phyloP scores from a whole-genome alignment of 2,888 invertebrate genomes.

The Ennomos fuscantarius region DNA sequence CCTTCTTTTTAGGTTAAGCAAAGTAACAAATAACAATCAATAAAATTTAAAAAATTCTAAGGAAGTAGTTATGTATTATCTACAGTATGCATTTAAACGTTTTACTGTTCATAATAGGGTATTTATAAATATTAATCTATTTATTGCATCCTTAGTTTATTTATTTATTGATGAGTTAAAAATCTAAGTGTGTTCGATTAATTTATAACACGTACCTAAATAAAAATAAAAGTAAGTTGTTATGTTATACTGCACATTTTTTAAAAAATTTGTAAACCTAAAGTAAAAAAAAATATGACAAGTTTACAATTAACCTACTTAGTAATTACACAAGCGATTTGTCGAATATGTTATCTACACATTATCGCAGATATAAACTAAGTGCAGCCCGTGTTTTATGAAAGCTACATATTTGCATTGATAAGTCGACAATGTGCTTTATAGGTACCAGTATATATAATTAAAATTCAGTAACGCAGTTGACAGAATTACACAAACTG shows the following conservation, averaged over 20 bases:
- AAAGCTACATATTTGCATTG: not conserved
- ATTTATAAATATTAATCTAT: not conserved
- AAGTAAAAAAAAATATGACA: not conserved
- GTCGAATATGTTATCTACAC: not conserved
- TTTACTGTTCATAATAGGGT: not conserved
- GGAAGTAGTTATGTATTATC: slow-evolving; percentile 1
- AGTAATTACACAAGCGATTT: slow-evolving; percentile 2
- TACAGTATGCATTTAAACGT: not conserved
- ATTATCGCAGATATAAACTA: not conserved
- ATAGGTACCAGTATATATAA: not conserved
- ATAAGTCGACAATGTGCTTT: slow-evolving; percentile 4
- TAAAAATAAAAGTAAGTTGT: no score
- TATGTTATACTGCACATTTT: no score
- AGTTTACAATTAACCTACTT: slow-evolving; percentile 7
- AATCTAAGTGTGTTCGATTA: not conserved
- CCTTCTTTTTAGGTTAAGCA: not conserved
- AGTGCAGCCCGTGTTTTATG: slow-evolving; percentile 11
- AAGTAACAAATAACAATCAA: not conserved
- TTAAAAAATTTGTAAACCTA: no score
- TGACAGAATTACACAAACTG: slow-evolving; percentile 7
- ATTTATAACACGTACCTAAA: not conserved
- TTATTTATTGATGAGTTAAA: no score
- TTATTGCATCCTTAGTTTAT: no score
- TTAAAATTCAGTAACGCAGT: not conserved
- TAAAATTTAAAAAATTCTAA: slow-evolving; percentile 1